Evolutionary conservation across 2,888 invertebrate genomes (phyloP), one percentile per base, ranked within the genome.

Genomic region (Muschampia plurimacula): DNA sequence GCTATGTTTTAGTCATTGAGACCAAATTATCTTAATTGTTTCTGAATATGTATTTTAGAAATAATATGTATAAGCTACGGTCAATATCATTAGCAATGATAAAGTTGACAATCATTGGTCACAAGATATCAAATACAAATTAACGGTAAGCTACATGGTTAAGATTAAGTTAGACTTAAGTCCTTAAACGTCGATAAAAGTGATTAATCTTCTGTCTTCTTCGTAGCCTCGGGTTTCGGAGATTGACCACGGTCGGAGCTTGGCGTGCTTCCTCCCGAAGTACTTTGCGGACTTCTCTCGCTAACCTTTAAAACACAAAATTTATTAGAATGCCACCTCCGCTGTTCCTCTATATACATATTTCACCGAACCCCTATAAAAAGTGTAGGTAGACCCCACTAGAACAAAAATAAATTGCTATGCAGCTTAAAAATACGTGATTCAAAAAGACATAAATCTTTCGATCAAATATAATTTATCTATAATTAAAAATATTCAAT

Each of bases 281-380:
- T 85, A 70, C 92, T 92, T 77, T 93, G 92, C 0, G 94, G 94
- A 78, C 93, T 93, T 72, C 87, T 88, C 70, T 94, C 94, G 66
- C 83, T 87, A 2, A 94, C 90, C 94, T 94, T 79, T 74, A 78
- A 75, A 77, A 79, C 80, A 76, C 76, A 78, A 78, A 55, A 73
- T 62, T 75, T 57, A 69, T 69, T 69, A 57, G n/a, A 57, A 64
- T 52, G 46, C 22, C 13, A 49, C 62, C 28, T 13, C 67, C 67
- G 52, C 10, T 64, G 55, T 44, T 64, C 22, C 39, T 55, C 22
- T 55, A 64, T 64, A 6, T 4, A 13, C 22, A 69, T 66, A 52
- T 62, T 62, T 69, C 41, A 55, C 41, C 41, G 63, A 59, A 55
- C 69, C 55, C 63, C 41, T 64, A 41, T 28, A 52, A 52, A 41